Evolutionary conservation across 1,140 invertebrate species (phyloP), one percentile per base, ranked within the genome.

Genomic region (Philotrypesis tridentata): DNA sequence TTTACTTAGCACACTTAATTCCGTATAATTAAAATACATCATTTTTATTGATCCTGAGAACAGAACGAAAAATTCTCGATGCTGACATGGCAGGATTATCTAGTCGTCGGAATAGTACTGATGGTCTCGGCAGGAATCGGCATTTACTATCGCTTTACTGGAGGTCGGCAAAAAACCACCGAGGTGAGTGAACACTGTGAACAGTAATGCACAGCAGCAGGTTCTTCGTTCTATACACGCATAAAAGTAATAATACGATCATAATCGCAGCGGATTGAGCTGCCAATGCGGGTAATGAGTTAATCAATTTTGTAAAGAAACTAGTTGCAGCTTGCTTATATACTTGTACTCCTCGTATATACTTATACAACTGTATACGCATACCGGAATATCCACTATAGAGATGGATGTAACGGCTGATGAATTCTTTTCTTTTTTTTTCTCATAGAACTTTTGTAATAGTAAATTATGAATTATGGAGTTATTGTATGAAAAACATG

Each of bases 91-190:
- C 65, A 81, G 68, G 91, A 92, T 83, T 91, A 90, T 77, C 25
- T 89, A 11, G 86, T 90, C 9, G 85, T 91, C 75, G 86, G 82
- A 25, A 76, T 86, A 65, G 87, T 90, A 29, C 82, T 91, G 40
- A 79, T 79, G 40, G 87, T 89, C 79, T 91, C 91, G 7, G 82
- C 95, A 1, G 88, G 87, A 0, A 97, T 97, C 82, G 97, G 96
- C 1, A 82, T 97, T 27, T 97, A 96, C 87, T 97, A 96, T 89
- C 93, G 96, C 70, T 96, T 97, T 85, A 96, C 94, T 43, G 97
- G 97, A 33, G 96, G 96, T 4, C 95, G 94, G 88, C 97, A 98
- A 90, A 96, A 95, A 90, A 98, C 96, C 1, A 95, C 95, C 25
- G 94, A 96, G 92, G 95, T 96, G 91, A 85, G 75, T 83, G 72